Evolutionary conservation across 2,888 invertebrate genomes (phyloP), one percentile per base, ranked within the genome.

Genomic region (Cryptocheilus praepositus): DNA sequence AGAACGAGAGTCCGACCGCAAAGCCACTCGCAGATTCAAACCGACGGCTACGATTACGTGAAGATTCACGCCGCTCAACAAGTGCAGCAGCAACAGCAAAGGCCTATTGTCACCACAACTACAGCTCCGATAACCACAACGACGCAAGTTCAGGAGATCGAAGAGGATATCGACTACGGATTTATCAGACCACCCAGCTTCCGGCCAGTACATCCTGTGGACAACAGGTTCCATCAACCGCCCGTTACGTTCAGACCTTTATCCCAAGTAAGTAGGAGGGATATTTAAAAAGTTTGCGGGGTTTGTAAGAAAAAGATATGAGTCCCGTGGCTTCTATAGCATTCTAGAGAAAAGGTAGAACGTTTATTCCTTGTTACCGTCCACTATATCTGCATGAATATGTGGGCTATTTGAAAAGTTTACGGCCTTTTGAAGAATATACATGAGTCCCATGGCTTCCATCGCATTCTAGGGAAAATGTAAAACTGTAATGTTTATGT

Each of bases 161-260:
- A 81, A 43, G 81, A 81, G 43, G 85, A 86, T 21, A 80, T 86
- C 46, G 89, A 89, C 65, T 91, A 90, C 71, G 91, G 91, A 16
- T 91, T 91, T 73, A 89, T 90, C 70, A 88, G 90, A 60, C 81
- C 86, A 43, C 90, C 91, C n/a, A 89, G 84, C 68, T 90, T 89
- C 79, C 85, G 80, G 43, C 81, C 82, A 0, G 61, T 79, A 21
- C 77, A 81, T 61, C 76, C 83, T 43, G 70, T 71, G 3, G 77
- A 77, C 1, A 76, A 65, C 22, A 72, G 72, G 66, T 79, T 67
- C 61, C 73, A 65, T 15, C 65, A 65, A 49, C 65, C 63, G 60
- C 77, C 73, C 61, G 65, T 70, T 60, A 83, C 79, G 36, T 83
- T 65, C 68, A 80, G 77, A 65, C 70, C 71, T 4, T 63, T 77